Evolutionary conservation across 2,797 vertebrate genomes (phyloP), one percentile per base, ranked within the genome.

Genomic region (Syncerus caffer): DNA sequence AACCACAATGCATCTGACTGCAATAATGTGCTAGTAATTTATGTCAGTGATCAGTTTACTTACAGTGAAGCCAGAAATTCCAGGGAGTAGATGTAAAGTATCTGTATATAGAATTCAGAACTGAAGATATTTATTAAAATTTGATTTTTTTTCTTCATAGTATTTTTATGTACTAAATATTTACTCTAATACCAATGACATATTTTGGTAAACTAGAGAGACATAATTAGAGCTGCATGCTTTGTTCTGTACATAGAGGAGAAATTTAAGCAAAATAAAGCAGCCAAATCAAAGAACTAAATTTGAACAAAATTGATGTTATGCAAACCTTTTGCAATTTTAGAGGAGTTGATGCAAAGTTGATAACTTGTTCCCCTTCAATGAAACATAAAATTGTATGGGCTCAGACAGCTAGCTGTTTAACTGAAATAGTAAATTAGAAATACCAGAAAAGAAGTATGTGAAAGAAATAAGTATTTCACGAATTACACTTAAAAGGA

Each of bases 81-180:
- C 98, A 96, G 99, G 98, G 98, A 99, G 97, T 98, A 98, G 96
- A 98, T 99, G 99, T 99, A 99, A 98, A 99, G 98, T 99, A 99
- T 98, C 98, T 99, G 99, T 99, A 99, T 98, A 99, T 99, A 99
- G 99, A 98, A 99, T 99, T 98, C 98, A 99, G 99, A 99, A 99
- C 98, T 98, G 98, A 98, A 99, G 98, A 98, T 99, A 99, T 99
- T 99, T 99, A 99, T 99, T 99, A 98, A 99, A 99, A 98, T 97
- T 98, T 98, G 98, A 99, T 98, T 95, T 97, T 97, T 97, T 97
- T 93, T 86, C 98, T 96, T 83, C 97, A 98, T 99, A 98, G 98
- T 98, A 97, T 99, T 98, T 98, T 99, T 98, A 98, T 98, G 98
- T 98, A 97, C 98, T 98, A 98, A 98, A 96, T 98, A 98, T 97